These are phyloP conservation scores for Nicator chloris DNA, from an alignment of 2,113 vertebrate genomes.

Conservation along the genomic window DNA sequence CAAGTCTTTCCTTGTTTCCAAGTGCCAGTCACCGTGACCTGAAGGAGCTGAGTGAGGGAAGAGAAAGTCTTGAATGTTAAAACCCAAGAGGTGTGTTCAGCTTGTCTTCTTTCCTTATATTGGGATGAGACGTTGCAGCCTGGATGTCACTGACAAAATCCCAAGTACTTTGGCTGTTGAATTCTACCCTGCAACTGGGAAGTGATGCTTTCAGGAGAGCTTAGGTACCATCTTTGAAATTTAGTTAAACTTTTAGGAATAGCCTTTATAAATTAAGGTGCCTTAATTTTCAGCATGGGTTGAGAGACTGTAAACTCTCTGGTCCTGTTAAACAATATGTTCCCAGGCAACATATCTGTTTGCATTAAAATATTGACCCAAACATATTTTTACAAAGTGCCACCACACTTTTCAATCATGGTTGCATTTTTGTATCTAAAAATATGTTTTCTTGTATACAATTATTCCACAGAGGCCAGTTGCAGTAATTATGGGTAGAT, in stretches of 20 bases:
- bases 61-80: neutral
- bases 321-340: neutral
- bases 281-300: neutral
- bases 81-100: neutral
- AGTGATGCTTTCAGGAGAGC: neutral
- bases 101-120: neutral
- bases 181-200: neutral
- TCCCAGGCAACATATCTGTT: neutral
- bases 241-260: neutral
- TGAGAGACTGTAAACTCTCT: neutral
- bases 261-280: neutral
- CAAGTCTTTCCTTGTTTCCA: neutral
- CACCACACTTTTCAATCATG: neutral
- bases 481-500: neutral
- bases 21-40: neutral
- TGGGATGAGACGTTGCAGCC: neutral
- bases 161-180: neutral
- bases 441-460: neutral
- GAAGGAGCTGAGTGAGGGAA: neutral
- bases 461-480: neutral
- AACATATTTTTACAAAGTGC: neutral
- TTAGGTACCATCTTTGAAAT: neutral
- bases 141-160: neutral
- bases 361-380: neutral
- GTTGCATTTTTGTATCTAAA: conserved; percentile 27